Conservation (phyloP, 1,140 invertebrate genomes). For the Alviniconcha marisindica region DNA sequence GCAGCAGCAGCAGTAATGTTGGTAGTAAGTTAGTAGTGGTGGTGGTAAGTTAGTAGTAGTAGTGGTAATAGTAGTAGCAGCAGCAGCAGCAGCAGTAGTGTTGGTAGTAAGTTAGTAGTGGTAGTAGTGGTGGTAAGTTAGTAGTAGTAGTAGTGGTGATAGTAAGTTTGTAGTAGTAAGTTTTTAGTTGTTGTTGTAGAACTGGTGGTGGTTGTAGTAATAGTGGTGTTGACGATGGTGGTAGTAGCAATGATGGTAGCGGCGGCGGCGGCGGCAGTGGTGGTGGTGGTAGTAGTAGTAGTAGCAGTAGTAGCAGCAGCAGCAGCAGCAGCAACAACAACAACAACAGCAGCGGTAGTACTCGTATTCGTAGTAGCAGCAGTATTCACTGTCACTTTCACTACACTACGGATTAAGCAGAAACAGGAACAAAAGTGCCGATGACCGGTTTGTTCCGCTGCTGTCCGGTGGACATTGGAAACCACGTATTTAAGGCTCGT, state of each 20-base stretch:
- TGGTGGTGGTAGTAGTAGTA: constrained; percentile 28
- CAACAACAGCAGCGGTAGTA: constrained; percentile 24
- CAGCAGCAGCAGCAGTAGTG: too few relatives aligned
- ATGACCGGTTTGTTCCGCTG: too few relatives aligned
- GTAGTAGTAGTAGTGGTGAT: constrained; percentile 22
- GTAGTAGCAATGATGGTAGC: constrained; percentile 1
- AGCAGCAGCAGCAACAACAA: constrained; percentile 7
- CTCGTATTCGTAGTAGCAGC: not conserved
- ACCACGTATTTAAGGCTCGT: too few relatives aligned
- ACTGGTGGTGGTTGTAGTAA: not conserved
- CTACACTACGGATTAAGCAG: not conserved
- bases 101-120: too few relatives aligned
- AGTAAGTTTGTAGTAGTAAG: too few relatives aligned
- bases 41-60: too few relatives aligned
- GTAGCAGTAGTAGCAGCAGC: constrained; percentile 12
- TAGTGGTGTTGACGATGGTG: not conserved
- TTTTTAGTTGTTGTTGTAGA: constrained; percentile 15
- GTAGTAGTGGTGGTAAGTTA: too few relatives aligned
- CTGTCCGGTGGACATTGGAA: too few relatives aligned
- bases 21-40: too few relatives aligned
- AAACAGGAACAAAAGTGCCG: not conserved
- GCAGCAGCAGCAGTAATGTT: too few relatives aligned
- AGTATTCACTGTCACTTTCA: not conserved
- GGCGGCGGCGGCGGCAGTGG: not conserved
- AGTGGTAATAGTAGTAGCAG: too few relatives aligned